These are phyloP conservation scores for Tolmerus cingulatus DNA, from an alignment of 2,888 invertebrate genomes.

Conservation along the genomic window DNA sequence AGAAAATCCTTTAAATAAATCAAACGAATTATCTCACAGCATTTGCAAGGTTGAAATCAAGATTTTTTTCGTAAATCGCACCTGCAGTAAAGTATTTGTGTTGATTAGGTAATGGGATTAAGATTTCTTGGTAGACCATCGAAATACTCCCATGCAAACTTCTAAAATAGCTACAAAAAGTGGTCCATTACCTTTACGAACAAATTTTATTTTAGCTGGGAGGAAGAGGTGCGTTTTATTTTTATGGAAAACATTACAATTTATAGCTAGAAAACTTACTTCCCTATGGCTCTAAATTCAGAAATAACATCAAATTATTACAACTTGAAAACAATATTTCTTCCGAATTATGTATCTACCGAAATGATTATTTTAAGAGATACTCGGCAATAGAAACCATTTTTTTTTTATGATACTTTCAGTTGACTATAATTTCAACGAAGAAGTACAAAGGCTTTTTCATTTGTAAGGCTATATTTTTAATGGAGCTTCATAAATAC, in stretches of 20 bases:
- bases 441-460: no score
- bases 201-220: neutral
- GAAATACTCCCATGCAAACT: neutral
- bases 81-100: neutral
- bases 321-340: neutral
- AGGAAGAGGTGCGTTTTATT: neutral
- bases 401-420: no score
- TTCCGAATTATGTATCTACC: no score
- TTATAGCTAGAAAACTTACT: neutral
- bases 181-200: neutral
- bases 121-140: neutral
- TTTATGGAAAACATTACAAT: neutral
- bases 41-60: neutral
- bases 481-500: no score
- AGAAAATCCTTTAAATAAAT: neutral
- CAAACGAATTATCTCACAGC: neutral
- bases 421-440: no score
- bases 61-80: neutral
- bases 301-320: neutral
- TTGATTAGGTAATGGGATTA: neutral
- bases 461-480: no score
- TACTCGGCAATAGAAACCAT: no score
- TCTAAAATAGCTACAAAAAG: neutral
- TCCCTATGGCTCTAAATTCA: neutral
- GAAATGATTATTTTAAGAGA: no score